Evolutionary conservation across 2,888 invertebrate species (phyloP), one percentile per base, ranked within the genome.

Genomic region (Thelaira solivaga): DNA sequence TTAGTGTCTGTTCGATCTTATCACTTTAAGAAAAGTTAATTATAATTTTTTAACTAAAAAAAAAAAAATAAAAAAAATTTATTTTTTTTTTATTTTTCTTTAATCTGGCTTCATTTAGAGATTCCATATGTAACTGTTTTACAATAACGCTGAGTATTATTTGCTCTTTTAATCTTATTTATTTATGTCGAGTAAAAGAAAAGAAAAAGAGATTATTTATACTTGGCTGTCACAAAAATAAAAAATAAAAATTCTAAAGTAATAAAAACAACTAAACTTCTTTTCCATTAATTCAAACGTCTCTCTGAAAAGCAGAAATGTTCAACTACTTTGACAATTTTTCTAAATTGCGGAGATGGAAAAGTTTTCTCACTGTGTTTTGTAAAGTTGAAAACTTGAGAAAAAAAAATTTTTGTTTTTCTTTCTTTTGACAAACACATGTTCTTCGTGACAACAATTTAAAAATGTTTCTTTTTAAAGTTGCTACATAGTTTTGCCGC

Each of bases 381-480:
- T 26, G 49, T 53, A 55, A 29, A 55, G 45, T 45, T 47, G 29
- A 59, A 62, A 41, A 47, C 26, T 53, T 39, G 16, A 0, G 16
- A 6, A 39, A 13, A 39, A 1, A 1, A 13, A 39, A n/a, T 39
- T 5, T 39, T 29, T 39, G 24, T 24, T 11, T 36, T 43, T 57
- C 2, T 4, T 39, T 36, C 20, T 51, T 64, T 62, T 67, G 61
- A 67, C 61, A 72, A 72, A 68, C 72, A 77, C 72, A 72, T 72
- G 76, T 72, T 77, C n/a, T n/a, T n/a, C 62, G 72, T 77, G 72
- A 67, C 67, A 72, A 55, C 67, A 77, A 55, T 72, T 72, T 77
- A 65, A 59, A n/a, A 31, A 39, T 39, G 65, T 62, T 64, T n/a
- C 22, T 39, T 53, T 16, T 43, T n/a, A 29, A 34, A 65, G 22